These are phyloP conservation scores for Petrocephalus microphthalmus DNA, from an alignment of 2,113 vertebrate species.

Conservation along the genomic window DNA sequence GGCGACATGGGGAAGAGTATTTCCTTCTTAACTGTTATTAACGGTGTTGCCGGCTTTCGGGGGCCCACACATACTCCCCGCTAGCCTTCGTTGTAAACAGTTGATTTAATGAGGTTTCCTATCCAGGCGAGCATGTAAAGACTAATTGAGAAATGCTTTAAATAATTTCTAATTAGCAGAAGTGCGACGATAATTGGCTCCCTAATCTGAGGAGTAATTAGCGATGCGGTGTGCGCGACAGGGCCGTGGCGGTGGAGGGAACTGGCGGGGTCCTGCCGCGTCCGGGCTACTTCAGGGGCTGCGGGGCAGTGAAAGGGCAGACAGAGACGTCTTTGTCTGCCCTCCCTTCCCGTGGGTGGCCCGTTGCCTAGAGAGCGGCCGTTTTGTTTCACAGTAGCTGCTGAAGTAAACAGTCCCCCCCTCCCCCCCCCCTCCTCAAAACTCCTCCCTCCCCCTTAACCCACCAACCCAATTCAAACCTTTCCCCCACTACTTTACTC, in stretches of 20 bases:
- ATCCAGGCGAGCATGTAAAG: constrained; percentile 72
- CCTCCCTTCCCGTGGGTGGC: constrained; percentile 82
- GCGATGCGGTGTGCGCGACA: constrained; percentile 67
- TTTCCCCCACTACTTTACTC: constrained; percentile 30
- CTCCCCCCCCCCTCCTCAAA: constrained; percentile 52
- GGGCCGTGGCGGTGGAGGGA: constrained; percentile 66
- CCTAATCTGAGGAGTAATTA: constrained; percentile 90
- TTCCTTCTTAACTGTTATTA: neutral
- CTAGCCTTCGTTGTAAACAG: constrained; percentile 33
- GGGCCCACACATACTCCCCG: neutral
- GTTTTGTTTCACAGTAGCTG: constrained; percentile 79
- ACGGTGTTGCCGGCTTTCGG: neutral
- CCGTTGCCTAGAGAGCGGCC: constrained; percentile 70
- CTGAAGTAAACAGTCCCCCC: constrained; percentile 75
- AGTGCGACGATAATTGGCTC: constrained; percentile 82
- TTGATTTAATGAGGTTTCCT: constrained; percentile 57
- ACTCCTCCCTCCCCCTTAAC: constrained; percentile 49
- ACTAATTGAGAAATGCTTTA: constrained; percentile 80
- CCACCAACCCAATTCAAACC: constrained; percentile 44
- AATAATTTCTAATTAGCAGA: constrained; percentile 85
- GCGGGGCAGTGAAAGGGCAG: constrained; percentile 73
- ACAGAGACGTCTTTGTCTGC: constrained; percentile 87
- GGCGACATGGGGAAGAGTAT: neutral
- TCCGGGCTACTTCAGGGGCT: constrained; percentile 78
- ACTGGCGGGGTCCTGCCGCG: constrained; percentile 77